A percentile compares a stretch with the other conserved stretches of the same genome.
These are phyloP conservation scores for Peromyscus leucopus DNA, from an alignment of 2,113 vertebrate species.

Conservation along the genomic window DNA sequence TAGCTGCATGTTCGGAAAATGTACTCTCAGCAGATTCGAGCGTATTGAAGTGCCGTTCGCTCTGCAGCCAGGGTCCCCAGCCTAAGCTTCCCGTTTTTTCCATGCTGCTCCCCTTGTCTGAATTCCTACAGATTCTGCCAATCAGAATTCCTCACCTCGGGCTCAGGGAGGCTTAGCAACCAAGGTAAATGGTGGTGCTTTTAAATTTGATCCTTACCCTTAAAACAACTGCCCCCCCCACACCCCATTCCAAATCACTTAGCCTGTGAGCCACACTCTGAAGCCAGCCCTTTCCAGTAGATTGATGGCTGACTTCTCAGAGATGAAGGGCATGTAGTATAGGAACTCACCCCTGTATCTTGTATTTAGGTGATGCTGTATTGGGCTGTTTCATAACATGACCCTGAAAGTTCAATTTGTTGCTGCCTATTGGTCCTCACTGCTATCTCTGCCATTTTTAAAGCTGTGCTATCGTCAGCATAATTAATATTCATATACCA, in stretches of 20 bases:
- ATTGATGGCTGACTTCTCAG: not conserved
- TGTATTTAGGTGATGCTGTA: fast-evolving
- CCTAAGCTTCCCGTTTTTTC: slow-evolving; percentile 81
- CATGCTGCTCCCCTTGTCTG: slow-evolving; percentile 66
- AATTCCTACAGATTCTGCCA: slow-evolving; percentile 83
- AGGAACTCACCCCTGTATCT: not conserved
- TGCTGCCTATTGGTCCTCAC: too few relatives aligned
- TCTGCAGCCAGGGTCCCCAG: slow-evolving; percentile 78
- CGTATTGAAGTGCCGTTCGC: slow-evolving; percentile 87
- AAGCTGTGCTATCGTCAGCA: not conserved
- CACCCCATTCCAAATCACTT: not conserved
- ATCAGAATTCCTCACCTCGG: slow-evolving; percentile 84
- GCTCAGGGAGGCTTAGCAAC: slow-evolving; percentile 83
- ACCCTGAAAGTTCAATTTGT: not conserved
- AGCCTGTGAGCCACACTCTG: not conserved
- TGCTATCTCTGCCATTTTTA: not conserved
- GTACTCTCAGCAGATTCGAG: slow-evolving; percentile 91
- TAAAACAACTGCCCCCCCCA: not conserved
- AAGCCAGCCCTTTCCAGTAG: not conserved
- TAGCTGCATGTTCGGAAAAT: slow-evolving; percentile 90
- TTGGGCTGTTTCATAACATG: fast-evolving
- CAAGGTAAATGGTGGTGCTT: slow-evolving; percentile 72
- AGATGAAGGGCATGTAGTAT: not conserved
- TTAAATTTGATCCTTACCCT: slow-evolving; percentile 63
- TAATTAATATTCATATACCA: not conserved